Evolutionary conservation across 2,113 vertebrate species (phyloP).

Genomic region (Zosterops pallidus): DNA sequence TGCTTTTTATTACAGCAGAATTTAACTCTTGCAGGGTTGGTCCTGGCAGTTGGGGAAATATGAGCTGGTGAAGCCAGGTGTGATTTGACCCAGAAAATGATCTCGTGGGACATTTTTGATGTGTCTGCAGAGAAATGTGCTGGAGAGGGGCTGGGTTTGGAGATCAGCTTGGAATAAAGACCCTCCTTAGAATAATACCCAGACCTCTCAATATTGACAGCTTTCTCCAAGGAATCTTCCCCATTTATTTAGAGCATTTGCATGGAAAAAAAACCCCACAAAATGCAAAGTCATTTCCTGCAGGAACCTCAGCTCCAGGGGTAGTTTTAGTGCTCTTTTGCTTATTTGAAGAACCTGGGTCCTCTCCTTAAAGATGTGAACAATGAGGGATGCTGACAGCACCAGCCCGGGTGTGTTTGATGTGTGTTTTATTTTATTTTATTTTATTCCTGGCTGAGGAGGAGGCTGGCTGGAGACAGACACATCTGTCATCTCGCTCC

Average conservation of each 20-base stretch:
- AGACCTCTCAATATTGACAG: background rate
- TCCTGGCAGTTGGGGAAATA: background rate
- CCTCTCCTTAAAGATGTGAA: background rate
- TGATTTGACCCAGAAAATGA: background rate
- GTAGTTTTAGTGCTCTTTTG: background rate
- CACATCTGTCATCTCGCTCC: background rate
- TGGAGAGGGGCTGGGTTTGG: background rate
- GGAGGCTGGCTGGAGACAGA: background rate
- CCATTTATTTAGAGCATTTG: accelerated
- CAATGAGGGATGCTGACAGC: background rate
- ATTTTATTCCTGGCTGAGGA: background rate
- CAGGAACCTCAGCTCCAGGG: background rate
- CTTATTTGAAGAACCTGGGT: background rate
- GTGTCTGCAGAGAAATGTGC: background rate
- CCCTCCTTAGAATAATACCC: accelerated
- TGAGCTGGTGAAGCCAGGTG: background rate
- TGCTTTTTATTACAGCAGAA: background rate
- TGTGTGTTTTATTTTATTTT: background rate
- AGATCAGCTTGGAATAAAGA: background rate
- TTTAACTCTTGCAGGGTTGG: background rate
- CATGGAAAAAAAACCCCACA: background rate
- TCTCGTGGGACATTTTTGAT: background rate
- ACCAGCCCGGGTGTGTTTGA: background rate
- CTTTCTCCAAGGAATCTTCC: background rate
- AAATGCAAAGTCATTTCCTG: background rate